Evolutionary conservation across 2,888 invertebrate species (phyloP).

Genomic region (Pristionchus exspectatus): DNA sequence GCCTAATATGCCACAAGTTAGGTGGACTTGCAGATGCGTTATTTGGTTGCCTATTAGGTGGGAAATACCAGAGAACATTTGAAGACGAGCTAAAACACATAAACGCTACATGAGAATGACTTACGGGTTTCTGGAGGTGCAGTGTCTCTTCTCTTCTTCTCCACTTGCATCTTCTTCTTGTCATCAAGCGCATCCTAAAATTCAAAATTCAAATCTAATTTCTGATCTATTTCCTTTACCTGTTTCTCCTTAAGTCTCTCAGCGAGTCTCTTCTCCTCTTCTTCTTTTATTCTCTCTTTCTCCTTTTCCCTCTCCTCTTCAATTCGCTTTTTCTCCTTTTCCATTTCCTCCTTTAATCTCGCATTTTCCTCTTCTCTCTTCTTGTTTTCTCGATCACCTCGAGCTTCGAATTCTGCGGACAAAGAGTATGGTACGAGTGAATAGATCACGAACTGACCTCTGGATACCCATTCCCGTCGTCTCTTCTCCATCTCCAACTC

Average conservation of each 20-base stretch:
- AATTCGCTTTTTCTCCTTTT: background rate
- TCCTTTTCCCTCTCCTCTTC: background rate
- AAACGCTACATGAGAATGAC: too few species aligned
- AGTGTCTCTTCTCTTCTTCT: background rate
- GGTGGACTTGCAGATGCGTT: background rate
- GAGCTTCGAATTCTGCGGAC: background rate
- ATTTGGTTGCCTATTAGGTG: background rate
- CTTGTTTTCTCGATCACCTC: background rate
- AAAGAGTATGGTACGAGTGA: background rate
- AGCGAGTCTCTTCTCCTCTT: background rate
- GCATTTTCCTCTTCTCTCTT: background rate
- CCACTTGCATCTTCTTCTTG: background rate
- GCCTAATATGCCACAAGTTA: too few species aligned
- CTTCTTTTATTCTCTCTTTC: background rate
- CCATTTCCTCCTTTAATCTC: background rate
- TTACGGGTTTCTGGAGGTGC: background rate
- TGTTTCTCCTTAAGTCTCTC: background rate
- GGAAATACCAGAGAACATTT: background rate
- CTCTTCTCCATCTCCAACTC: background rate
- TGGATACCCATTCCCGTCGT: background rate
- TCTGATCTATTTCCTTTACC: background rate
- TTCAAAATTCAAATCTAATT: background rate
- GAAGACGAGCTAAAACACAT: background rate
- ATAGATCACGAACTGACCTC: background rate
- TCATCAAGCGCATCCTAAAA: background rate